Evolutionary conservation across 1,140 invertebrate genomes (phyloP).

Genomic region (Penaeus indicus): DNA sequence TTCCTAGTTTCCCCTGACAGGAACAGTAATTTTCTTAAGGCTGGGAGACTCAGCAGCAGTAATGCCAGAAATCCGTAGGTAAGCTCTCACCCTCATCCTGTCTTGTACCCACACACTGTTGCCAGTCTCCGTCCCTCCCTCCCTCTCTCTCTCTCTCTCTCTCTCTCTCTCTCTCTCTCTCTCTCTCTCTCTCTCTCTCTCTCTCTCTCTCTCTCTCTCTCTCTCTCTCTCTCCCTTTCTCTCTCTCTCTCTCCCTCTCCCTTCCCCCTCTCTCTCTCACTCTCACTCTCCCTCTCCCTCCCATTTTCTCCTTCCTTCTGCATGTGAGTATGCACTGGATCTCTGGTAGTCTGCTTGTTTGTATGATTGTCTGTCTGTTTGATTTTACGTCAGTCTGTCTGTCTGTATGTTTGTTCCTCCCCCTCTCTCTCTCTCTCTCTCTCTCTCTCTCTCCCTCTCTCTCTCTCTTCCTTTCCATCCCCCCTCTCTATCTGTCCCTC

Average conservation of each 20-base stretch:
- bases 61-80: no score
- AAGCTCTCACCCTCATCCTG: no score
- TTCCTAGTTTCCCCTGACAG: no score
- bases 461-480: background rate
- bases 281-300: background rate
- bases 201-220: background rate
- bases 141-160: no score
- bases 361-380: background rate
- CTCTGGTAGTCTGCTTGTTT: background rate
- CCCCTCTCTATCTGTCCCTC: background rate
- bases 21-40: no score
- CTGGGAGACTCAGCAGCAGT: no score
- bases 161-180: no score
- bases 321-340: conserved; percentile 4
- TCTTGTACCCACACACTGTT: no score
- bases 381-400: background rate
- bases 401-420: background rate
- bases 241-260: background rate
- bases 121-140: no score
- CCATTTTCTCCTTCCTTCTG: background rate
- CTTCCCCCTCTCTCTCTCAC: background rate
- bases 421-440: background rate
- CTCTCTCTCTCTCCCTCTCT: background rate
- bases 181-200: conserved; percentile 7
- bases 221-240: background rate